Conservation (phyloP, 2,113 vertebrate species). For the Apus apus region DNA sequence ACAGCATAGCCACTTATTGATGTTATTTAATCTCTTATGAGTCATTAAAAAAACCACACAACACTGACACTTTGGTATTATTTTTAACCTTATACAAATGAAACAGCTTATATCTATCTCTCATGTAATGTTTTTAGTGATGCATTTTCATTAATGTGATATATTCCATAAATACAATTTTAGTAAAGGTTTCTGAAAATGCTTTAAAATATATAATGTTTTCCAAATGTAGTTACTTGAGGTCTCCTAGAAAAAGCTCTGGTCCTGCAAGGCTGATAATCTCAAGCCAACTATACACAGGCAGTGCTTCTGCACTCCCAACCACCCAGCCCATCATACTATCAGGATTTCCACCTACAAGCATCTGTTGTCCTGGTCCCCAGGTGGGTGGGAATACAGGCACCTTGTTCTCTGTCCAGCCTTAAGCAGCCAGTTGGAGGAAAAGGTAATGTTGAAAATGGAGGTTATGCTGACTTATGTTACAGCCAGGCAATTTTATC, state of each 20-base stretch:
- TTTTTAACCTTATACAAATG: not conserved
- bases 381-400: not conserved
- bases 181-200: not conserved
- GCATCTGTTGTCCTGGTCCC: not conserved
- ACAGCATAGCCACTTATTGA: not conserved
- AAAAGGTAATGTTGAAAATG: not conserved
- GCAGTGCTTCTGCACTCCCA: not conserved
- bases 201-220: not conserved
- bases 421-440: not conserved
- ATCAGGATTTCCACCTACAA: not conserved
- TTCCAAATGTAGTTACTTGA: not conserved
- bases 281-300: accelerated
- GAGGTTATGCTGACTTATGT: not conserved
- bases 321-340: accelerated
- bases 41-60: not conserved
- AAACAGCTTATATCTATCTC: not conserved
- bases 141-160: not conserved
- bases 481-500: not conserved
- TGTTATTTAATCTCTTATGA: not conserved
- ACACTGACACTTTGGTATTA: not conserved
- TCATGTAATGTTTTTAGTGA: not conserved
- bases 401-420: not conserved
- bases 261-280: not conserved
- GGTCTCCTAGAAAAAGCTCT: not conserved
- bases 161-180: not conserved